Percentiles rank a stretch among this genome's conserved stretches.
Evolutionary conservation across 2,797 vertebrate genomes (phyloP).

Genomic region (Manis crassicaudata): DNA sequence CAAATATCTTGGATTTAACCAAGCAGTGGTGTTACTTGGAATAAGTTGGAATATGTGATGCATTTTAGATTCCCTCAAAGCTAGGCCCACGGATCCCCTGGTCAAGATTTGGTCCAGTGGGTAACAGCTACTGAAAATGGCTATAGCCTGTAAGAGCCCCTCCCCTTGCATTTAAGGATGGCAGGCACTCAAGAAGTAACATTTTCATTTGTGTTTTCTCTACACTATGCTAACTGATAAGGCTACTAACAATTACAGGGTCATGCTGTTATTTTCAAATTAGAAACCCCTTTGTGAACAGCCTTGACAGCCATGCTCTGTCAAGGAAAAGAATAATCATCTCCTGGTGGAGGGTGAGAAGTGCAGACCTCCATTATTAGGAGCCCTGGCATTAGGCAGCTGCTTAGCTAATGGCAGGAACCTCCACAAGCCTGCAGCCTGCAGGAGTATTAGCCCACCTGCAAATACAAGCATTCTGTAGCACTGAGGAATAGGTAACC

Average conservation of each 20-base stretch:
- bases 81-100: background rate
- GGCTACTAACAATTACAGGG: constrained; percentile 71
- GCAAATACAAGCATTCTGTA: background rate
- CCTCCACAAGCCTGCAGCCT: background rate
- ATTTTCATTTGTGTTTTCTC: constrained; percentile 72
- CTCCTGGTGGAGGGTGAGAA: constrained; percentile 26
- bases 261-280: constrained; percentile 79
- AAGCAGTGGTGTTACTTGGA: background rate
- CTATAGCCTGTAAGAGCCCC: background rate
- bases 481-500: background rate
- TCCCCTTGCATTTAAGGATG: constrained; percentile 4
- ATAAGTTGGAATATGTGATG: background rate
- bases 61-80: background rate
- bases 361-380: background rate
- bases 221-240: constrained; percentile 66
- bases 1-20: constrained; percentile 1
- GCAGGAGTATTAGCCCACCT: background rate
- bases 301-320: constrained; percentile 54
- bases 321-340: constrained; percentile 62
- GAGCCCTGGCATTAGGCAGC: background rate
- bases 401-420: background rate
- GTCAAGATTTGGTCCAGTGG: background rate
- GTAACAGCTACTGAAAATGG: background rate
- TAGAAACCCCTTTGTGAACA: constrained; percentile 72
- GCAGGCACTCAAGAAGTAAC: constrained; percentile 52